Conservation (phyloP, 1,140 invertebrate genomes). For the Solenopsis fugax region DNA sequence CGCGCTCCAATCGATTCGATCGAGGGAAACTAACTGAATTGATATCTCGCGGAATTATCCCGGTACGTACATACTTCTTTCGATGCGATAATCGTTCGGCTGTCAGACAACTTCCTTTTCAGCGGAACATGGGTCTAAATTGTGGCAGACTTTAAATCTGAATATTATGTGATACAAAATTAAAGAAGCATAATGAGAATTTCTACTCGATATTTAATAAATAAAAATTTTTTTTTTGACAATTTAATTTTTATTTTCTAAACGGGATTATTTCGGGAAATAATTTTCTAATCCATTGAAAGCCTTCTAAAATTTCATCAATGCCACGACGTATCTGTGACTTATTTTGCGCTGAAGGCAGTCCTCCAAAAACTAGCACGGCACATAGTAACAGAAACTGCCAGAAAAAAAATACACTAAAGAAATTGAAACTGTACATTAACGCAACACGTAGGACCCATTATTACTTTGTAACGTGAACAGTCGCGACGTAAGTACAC, state of each 20-base stretch:
- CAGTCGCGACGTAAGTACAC: constrained; percentile 70
- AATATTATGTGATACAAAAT: neutral
- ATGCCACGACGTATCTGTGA: constrained; percentile 4
- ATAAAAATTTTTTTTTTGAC: no score
- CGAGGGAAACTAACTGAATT: neutral
- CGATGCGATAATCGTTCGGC: constrained; percentile 60
- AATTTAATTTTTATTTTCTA: neutral
- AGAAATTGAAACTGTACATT: constrained; percentile 14
- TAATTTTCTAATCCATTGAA: neutral
- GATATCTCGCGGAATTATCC: constrained; percentile 4
- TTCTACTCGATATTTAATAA: no score
- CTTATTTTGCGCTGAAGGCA: constrained; percentile 24
- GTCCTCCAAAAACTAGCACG: constrained; percentile 41
- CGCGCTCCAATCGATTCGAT: neutral
- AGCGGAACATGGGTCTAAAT: constrained; percentile 15
- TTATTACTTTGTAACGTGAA: constrained; percentile 56
- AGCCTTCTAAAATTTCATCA: neutral
- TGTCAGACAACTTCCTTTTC: constrained; percentile 70
- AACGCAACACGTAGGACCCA: constrained; percentile 9
- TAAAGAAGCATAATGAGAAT: neutral
- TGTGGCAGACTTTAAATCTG: neutral
- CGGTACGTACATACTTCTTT: constrained; percentile 7
- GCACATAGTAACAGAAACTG: neutral
- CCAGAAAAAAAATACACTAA: constrained; percentile 17
- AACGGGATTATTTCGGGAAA: neutral